A percentile compares a stretch with the other conserved stretches of the same genome.
These are phyloP conservation scores for Phainopepla nitens DNA, from an alignment of 2,113 vertebrate species.

Conservation along the genomic window DNA sequence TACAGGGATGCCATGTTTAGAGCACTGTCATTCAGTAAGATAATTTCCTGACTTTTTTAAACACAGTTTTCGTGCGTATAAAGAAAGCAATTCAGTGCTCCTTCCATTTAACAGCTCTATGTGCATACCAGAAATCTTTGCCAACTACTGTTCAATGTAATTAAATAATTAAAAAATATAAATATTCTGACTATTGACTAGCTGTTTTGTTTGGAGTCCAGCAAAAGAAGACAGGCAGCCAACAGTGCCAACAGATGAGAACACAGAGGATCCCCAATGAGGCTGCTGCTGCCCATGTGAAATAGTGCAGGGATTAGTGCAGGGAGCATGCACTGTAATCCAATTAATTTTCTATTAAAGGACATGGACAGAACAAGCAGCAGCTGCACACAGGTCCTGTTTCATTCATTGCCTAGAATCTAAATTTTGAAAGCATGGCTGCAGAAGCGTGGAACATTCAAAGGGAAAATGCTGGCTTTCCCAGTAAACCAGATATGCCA, in stretches of 20 bases:
- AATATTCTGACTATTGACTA: slow-evolving; percentile 5
- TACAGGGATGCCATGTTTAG: not conserved
- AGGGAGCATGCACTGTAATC: not conserved
- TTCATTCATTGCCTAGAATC: not conserved
- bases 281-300: not conserved
- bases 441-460: not conserved
- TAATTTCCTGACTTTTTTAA: not conserved
- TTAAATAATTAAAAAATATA: slow-evolving; percentile 15
- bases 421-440: not conserved
- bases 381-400: not conserved
- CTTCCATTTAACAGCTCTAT: not conserved
- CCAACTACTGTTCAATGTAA: not conserved
- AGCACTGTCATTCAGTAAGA: not conserved
- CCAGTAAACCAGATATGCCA: accelerated
- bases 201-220: slow-evolving; percentile 18
- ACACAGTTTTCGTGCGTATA: not conserved
- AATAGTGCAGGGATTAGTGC: not conserved
- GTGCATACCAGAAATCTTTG: not conserved
- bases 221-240: not conserved
- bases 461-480: not conserved
- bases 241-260: not conserved
- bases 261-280: not conserved
- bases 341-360: slow-evolving; percentile 22
- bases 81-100: not conserved
- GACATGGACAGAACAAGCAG: not conserved